Evolutionary conservation across 2,113 vertebrate genomes (phyloP).

Genomic region (Trachemys scripta): DNA sequence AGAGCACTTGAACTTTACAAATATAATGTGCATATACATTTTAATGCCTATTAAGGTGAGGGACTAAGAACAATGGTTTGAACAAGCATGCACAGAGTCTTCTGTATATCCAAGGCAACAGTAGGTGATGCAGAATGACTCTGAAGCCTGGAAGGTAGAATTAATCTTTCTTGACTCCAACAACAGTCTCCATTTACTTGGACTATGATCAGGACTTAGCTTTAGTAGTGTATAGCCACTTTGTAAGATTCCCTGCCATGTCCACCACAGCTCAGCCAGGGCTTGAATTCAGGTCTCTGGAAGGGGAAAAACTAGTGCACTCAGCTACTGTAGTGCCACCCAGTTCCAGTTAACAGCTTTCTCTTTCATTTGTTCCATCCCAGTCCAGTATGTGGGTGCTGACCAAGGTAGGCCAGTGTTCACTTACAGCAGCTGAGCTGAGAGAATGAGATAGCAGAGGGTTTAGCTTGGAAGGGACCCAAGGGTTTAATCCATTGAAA

Average conservation of each 20-base stretch:
- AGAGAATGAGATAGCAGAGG: not conserved
- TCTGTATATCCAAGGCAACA: not conserved
- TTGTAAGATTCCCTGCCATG: not conserved
- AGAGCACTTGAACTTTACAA: not conserved
- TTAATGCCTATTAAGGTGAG: not conserved
- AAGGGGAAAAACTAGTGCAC: not conserved
- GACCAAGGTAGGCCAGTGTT: not conserved
- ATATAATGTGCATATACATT: not conserved
- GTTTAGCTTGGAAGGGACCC: not conserved
- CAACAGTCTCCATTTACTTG: not conserved
- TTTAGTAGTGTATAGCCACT: not conserved
- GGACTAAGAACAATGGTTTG: not conserved
- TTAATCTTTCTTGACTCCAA: not conserved
- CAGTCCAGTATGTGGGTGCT: not conserved
- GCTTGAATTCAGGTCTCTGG: not conserved
- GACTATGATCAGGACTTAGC: not conserved
- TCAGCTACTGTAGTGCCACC: not conserved
- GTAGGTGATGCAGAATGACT: not conserved
- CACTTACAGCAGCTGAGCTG: not conserved
- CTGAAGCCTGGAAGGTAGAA: not conserved
- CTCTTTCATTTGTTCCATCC: not conserved
- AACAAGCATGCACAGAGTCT: not conserved
- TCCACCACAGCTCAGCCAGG: not conserved
- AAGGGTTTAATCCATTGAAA: not conserved
- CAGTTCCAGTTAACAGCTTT: not conserved